Base-by-base conservation (phyloP, 1,140 invertebrate genomes). In the Drosophila bifasciata region DNA sequence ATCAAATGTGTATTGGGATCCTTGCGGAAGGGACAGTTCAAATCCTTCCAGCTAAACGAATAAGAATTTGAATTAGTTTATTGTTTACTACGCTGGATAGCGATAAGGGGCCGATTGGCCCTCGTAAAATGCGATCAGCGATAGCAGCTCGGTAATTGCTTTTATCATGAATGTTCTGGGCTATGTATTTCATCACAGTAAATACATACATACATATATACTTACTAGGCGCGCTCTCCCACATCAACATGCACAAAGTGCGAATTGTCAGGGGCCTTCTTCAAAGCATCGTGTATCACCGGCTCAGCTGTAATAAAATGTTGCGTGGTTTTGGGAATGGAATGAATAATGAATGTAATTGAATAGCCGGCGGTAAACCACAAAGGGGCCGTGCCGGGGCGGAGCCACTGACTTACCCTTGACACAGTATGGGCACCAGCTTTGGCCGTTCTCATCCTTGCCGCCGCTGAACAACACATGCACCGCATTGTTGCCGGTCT, bases 361-460 rank as follows among this genome's bases (percentile, higher is more conserved):
- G 23, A 19, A 41, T 50, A 45, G n/a, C 9, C 19, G 3, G 44
- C 15, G 62, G 49, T 52, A 41, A 58, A 52, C 55, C 58, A 21
- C 52, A 69, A 55, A 44, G 17, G 28, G 41, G 11, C 32, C 4
- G 32, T 8, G 4, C 28, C 43, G 0, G 32, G 28, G 4, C 28
- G 40, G 0, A 17, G 19, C 19, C 19, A 21, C 19, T 36, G 1
- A 43, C 71, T 77, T 92, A 95, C 94, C 95, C 93, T 93, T 93
- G 21, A 95, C 94, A 88, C 96, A 96, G 86, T 96, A 95, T 2
- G 94, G 92, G 76, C 96, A 96, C 96, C 96, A 96, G 52, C 91
- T 96, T 49, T 93, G 74, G 5, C 95, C 95, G 74, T 93, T 92
- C n/a, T 93, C 90, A 39, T 93, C 79, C 88, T 95, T 95, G 15